Percentiles rank a stretch among this genome's conserved stretches.
Evolutionary conservation across 2,888 invertebrate species (phyloP).

Genomic region (Xestia rhomboidea): DNA sequence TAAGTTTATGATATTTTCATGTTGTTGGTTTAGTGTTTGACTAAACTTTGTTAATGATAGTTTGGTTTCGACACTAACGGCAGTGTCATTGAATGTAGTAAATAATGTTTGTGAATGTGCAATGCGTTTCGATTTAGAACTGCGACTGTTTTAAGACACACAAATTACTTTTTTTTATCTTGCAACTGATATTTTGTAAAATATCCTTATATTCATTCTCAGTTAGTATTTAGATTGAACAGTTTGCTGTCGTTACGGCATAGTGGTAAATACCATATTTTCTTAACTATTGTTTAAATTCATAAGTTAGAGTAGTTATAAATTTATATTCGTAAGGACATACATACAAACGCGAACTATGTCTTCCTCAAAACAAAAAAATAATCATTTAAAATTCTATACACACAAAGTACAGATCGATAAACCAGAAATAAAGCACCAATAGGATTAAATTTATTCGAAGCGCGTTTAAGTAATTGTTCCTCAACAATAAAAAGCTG

Average conservation of each 20-base stretch:
- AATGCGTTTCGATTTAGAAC: neutral
- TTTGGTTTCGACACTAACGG: neutral
- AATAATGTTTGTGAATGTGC: neutral
- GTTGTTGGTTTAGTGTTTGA: neutral
- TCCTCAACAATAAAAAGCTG: slow-evolving; percentile 43
- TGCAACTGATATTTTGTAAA: neutral
- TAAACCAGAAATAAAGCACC: slow-evolving; percentile 24
- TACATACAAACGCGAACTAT: neutral
- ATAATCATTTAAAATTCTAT: slow-evolving; percentile 18
- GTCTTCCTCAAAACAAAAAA: slow-evolving; percentile 19
- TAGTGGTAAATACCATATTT: neutral
- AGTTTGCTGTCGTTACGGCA: neutral
- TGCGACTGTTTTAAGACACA: neutral
- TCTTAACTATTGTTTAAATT: neutral
- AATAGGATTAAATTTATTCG: slow-evolving; percentile 53
- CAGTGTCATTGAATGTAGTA: neutral
- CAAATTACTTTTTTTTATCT: neutral
- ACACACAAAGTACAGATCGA: slow-evolving; percentile 5
- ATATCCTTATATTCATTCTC: neutral
- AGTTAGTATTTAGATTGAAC: neutral
- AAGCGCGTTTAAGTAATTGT: slow-evolving; percentile 51
- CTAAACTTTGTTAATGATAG: neutral
- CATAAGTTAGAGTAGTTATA: too few species aligned
- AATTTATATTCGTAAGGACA: too few species aligned
- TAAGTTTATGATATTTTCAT: slow-evolving; percentile 30